Percentiles rank a stretch among this genome's conserved stretches.
Conservation (phyloP, 2,113 vertebrate species). For the Syngnathus typhle region DNA sequence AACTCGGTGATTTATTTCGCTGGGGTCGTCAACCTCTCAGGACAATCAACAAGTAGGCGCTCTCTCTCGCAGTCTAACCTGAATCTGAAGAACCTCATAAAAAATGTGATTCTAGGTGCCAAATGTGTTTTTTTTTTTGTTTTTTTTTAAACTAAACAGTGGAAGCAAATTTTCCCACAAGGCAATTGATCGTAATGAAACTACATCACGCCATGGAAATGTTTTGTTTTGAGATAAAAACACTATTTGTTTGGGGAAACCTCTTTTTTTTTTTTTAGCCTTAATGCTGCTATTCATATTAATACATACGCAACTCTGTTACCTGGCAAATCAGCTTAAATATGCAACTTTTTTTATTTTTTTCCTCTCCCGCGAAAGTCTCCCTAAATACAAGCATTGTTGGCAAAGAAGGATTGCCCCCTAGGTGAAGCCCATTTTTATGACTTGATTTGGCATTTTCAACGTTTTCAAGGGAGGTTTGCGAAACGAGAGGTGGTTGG, state of each 20-base stretch:
- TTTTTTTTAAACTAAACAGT: conserved; percentile 20
- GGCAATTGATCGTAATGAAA: not conserved
- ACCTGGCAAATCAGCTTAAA: not conserved
- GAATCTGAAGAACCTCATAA: conserved; percentile 27
- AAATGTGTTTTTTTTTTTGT: conserved; percentile 34
- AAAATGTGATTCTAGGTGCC: conserved; percentile 45
- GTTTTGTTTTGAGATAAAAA: not conserved
- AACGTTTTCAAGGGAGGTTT: conserved; percentile 28
- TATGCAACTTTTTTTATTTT: not conserved
- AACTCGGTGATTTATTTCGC: conserved; percentile 43
- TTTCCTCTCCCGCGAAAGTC: conserved; percentile 17
- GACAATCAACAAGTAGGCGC: conserved; percentile 34
- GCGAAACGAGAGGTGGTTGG: conserved; percentile 2
- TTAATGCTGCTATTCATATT: too few relatives aligned
- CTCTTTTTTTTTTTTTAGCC: too few relatives aligned
- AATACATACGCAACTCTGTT: not conserved
- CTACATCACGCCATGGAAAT: not conserved
- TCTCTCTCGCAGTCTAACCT: conserved; percentile 41
- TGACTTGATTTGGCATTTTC: conserved; percentile 41
- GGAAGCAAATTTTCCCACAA: not conserved
- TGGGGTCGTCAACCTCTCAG: conserved; percentile 48
- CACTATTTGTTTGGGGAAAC: too few relatives aligned
- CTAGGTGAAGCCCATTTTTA: conserved; percentile 21
- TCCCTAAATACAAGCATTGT: conserved; percentile 47
- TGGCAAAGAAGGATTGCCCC: conserved; percentile 13